Percentiles rank a stretch among this genome's conserved stretches.
phyloP scores from a whole-genome alignment of 92 coral and sea anemone genomes.

The Pocillopora grandis region DNA sequence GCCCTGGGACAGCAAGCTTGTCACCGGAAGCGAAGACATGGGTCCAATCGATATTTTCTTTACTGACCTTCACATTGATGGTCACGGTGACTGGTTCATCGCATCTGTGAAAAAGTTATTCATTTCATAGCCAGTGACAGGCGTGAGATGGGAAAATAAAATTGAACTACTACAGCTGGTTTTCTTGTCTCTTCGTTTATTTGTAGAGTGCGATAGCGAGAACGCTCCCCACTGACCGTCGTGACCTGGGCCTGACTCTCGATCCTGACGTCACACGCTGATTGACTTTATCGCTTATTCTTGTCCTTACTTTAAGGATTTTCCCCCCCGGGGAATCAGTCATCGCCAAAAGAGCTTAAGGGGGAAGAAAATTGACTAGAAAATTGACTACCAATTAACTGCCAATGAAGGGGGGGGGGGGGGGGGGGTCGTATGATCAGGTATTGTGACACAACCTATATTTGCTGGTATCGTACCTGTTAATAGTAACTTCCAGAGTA shows the following conservation, averaged over 20 bases:
- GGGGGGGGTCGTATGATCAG: too few species aligned
- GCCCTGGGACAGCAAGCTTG: conserved; percentile 24
- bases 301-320: too few species aligned
- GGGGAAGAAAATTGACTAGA: too few species aligned
- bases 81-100: conserved; percentile 37
- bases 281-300: too few species aligned
- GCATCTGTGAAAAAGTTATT: conserved; percentile 5
- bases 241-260: not conserved
- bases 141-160: not conserved
- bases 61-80: conserved; percentile 8
- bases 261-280: not conserved
- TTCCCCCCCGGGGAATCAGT: too few species aligned
- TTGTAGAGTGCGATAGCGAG: not conserved
- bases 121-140: not conserved
- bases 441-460: too few species aligned
- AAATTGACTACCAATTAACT: too few species aligned
- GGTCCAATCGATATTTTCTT: conserved; percentile 20
- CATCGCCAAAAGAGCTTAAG: too few species aligned
- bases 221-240: not conserved
- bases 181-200: too few species aligned
- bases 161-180: not conserved
- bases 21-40: conserved; percentile 37
- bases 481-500: not conserved
- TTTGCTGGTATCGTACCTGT: conserved; percentile 1
- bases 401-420: too few species aligned